Evolutionary conservation across 2,797 vertebrate species (phyloP), one percentile per base, ranked within the genome.

Genomic region (Hirundo rustica): DNA sequence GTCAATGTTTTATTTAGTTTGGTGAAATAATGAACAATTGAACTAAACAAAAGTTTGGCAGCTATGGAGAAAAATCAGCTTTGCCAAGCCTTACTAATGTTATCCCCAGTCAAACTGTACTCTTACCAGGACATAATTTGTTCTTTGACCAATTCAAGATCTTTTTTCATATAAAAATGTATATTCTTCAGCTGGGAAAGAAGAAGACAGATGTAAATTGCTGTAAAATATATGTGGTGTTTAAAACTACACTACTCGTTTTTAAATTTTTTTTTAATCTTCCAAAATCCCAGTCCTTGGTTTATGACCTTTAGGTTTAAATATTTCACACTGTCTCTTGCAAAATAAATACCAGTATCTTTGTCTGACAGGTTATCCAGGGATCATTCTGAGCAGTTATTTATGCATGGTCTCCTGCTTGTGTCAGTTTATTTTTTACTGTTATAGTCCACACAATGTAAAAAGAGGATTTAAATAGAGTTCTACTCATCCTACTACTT

Each of bases 1-100:
- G 65, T 75, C 89, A 94, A 34, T 42, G 75, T 89, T 89, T 83
- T 85, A 80, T 89, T 93, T 89, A 65, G 48, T 81, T 36, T 83
- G 82, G 68, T 81, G 55, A 88, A 88, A 92, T 66, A 84, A 85
- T 23, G 27, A 92, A 85, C 3, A 3, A 67, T 7, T 45, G 57
- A 44, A 74, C 57, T 73, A 40, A 48, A 77, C 67, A 66, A 65
- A 62, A n/a, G 18, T 34, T 66, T 82, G 67, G 79, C 79, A 90
- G 75, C 62, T 68, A 48, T 5, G 10, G 34, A 83, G 48, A 84
- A 93, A 91, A 85, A 86, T 71, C 27, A 64, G 53, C 71, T 96
- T 79, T 91, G 86, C 47, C 36, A 85, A 89, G 55, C 23, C 61
- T 89, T 57, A 73, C 66, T 84, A 48, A 80, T 9, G 16, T 47